phyloP scores from a whole-genome alignment of 2,113 vertebrate genomes.

The Rhynchomys soricoides region DNA sequence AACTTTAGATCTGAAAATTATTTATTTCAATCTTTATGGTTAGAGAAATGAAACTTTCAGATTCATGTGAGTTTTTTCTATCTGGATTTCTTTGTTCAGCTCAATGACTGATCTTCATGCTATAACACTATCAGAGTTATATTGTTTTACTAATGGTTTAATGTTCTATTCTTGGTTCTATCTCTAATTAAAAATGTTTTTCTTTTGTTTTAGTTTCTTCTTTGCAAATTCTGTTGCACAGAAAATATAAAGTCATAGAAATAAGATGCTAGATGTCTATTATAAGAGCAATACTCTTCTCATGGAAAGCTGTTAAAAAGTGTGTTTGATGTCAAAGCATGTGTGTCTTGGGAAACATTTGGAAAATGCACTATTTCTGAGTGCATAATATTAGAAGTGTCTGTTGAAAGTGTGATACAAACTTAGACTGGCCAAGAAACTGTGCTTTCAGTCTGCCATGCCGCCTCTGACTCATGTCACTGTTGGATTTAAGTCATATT shows the following conservation, averaged over 20 bases:
- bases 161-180: slow-evolving; percentile 18
- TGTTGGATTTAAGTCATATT: slow-evolving; percentile 54
- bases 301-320: slow-evolving; percentile 20
- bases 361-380: slow-evolving; percentile 50
- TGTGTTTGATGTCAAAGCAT: slow-evolving; percentile 46
- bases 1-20: neutral
- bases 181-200: slow-evolving; percentile 34
- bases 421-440: slow-evolving; percentile 49
- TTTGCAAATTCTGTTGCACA: slow-evolving; percentile 14
- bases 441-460: slow-evolving; percentile 27
- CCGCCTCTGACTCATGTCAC: neutral
- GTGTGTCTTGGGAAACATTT: slow-evolving; percentile 42
- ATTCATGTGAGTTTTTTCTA: neutral
- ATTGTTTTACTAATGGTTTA: slow-evolving; percentile 10
- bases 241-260: slow-evolving; percentile 26
- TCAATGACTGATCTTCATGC: neutral
- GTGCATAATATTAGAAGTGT: slow-evolving; percentile 55
- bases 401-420: slow-evolving; percentile 58
- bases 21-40: slow-evolving; percentile 35
- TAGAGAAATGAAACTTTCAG: slow-evolving; percentile 32
- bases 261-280: slow-evolving; percentile 26
- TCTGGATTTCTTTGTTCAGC: neutral
- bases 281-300: slow-evolving; percentile 15
- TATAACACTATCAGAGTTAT: neutral
- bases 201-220: neutral